These are phyloP conservation scores for Mesodorylaimus sp. DNA, from an alignment of 2,888 invertebrate genomes.

Conservation along the genomic window DNA sequence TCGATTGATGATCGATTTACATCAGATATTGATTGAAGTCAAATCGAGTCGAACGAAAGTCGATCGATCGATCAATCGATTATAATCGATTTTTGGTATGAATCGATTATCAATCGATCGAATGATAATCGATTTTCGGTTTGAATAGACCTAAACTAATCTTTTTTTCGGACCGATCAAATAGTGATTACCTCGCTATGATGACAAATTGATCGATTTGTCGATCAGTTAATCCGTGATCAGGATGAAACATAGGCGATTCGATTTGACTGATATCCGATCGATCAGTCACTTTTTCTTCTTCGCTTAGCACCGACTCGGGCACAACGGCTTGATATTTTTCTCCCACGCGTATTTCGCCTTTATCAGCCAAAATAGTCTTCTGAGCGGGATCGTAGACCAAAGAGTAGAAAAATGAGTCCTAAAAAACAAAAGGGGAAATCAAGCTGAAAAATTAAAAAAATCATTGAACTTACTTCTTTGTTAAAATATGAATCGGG, in stretches of 20 bases:
- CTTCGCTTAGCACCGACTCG: slow-evolving; percentile 51
- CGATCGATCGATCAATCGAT: too few species aligned
- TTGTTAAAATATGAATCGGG: slow-evolving; percentile 85
- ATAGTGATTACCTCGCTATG: slow-evolving; percentile 43
- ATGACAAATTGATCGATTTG: slow-evolving; percentile 98
- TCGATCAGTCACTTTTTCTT: slow-evolving; percentile 1
- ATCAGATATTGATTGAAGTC: too few species aligned
- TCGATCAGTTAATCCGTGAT: slow-evolving; percentile 70
- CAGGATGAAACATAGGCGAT: slow-evolving; percentile 81
- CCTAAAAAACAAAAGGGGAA: slow-evolving; percentile 42
- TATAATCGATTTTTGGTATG: too few species aligned
- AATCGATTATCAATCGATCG: too few species aligned
- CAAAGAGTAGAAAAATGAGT: slow-evolving; percentile 97
- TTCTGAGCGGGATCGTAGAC: slow-evolving; percentile 98
- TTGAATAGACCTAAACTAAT: too few species aligned
- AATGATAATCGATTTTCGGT: too few species aligned
- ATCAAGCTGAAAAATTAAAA: neutral
- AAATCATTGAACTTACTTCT: slow-evolving; percentile 13
- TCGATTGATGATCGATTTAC: too few species aligned
- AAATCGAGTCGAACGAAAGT: too few species aligned
- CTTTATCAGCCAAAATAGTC: slow-evolving; percentile 89
- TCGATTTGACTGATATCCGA: slow-evolving; percentile 41
- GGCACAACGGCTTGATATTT: slow-evolving; percentile 89
- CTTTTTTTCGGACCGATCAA: too few species aligned
- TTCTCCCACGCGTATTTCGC: slow-evolving; percentile 69